Conservation (phyloP, 53 echinoderm and acorn worm genomes). For the Actinopyga echinites region DNA sequence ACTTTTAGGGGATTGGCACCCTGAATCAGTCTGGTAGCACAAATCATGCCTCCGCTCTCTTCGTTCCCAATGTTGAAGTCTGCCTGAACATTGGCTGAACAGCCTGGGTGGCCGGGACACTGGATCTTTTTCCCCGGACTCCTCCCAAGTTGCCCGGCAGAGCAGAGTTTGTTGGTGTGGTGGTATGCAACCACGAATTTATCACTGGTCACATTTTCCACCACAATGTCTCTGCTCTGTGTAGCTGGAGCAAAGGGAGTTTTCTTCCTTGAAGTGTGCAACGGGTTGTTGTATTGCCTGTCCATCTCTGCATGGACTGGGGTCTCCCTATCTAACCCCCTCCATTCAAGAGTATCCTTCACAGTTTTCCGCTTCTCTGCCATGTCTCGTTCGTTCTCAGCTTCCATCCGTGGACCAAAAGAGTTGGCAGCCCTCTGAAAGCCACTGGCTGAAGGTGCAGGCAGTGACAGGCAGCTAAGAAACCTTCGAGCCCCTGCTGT, state of each 20-base stretch:
- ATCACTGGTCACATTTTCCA: conserved; percentile 19
- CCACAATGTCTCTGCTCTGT: conserved; percentile 46
- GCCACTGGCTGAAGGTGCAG: not conserved
- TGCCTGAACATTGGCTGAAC: not conserved
- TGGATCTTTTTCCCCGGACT: not conserved
- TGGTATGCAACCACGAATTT: conserved; percentile 32
- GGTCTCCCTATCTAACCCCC: conserved; percentile 5
- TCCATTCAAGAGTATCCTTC: conserved; percentile 41
- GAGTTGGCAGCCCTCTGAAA: conserved; percentile 15
- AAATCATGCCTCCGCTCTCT: conserved; percentile 14
- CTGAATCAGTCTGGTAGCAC: not conserved
- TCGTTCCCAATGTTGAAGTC: conserved; percentile 5
- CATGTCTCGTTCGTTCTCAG: conserved; percentile 23
- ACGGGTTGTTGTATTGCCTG: conserved; percentile 42
- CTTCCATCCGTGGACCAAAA: conserved; percentile 5
- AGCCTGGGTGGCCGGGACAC: conserved; percentile 21
- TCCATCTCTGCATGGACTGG: conserved; percentile 41
- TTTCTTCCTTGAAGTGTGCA: conserved; percentile 15
- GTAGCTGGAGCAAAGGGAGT: conserved; percentile 53
- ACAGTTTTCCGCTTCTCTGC: not conserved
- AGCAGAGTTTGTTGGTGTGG: conserved; percentile 57
- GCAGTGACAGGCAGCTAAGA: not conserved
- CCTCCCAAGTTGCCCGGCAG: not conserved
- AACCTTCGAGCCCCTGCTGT: not conserved
- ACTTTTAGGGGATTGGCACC: conserved; percentile 24